Evolutionary conservation across 2,113 vertebrate genomes (phyloP).

Genomic region (Platichthys flesus): DNA sequence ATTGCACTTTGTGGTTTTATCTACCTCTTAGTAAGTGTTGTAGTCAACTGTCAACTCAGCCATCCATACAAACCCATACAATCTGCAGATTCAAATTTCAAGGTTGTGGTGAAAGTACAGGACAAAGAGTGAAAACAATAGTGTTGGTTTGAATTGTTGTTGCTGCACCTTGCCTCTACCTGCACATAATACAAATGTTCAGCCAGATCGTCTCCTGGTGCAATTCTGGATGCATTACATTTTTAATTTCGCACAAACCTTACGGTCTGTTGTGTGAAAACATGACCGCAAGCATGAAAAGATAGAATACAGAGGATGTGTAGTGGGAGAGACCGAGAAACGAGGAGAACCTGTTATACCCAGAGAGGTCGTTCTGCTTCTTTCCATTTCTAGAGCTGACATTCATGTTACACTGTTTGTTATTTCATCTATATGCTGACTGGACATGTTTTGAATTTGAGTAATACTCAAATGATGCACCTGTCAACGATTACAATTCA

Average conservation of each 20-base stretch:
- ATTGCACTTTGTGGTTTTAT: neutral
- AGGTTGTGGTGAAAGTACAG: neutral
- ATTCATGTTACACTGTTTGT: conserved; percentile 15
- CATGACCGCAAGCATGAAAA: conserved; percentile 27
- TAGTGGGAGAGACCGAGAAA: conserved; percentile 1
- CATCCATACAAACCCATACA: neutral
- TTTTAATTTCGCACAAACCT: conserved; percentile 42
- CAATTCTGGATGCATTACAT: conserved; percentile 31
- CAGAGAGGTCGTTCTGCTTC: neutral
- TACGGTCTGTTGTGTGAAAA: conserved; percentile 46
- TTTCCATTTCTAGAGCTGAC: conserved; percentile 15
- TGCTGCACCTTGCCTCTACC: neutral
- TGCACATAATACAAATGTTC: conserved; percentile 30
- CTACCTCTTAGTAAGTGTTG: neutral
- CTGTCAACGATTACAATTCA: neutral
- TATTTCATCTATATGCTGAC: conserved; percentile 17
- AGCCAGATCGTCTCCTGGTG: conserved; percentile 4
- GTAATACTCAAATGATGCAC: conserved; percentile 25
- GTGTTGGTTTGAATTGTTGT: neutral
- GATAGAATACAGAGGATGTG: conserved; percentile 1
- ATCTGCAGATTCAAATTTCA: neutral
- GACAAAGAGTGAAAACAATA: conserved; percentile 2
- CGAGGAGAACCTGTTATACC: neutral
- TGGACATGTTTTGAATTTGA: conserved; percentile 6
- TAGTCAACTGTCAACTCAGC: neutral